A percentile compares a stretch with the other conserved stretches of the same genome.
Evolutionary conservation across 2,797 vertebrate genomes (phyloP).

Genomic region (Pantherophis vulpinus): DNA sequence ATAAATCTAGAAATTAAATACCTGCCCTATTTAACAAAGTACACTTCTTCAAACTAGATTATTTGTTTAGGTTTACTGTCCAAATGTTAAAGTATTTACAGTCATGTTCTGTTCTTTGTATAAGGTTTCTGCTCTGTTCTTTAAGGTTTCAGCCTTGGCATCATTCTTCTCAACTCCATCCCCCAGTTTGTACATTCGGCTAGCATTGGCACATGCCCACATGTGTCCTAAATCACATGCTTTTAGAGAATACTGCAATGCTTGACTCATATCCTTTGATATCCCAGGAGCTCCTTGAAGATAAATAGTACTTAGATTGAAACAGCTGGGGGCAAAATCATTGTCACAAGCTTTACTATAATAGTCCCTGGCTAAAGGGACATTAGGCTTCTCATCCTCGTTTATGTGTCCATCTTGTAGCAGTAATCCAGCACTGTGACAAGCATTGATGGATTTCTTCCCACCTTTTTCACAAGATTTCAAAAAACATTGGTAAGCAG

Average conservation of each 20-base stretch:
- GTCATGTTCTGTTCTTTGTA: constrained; percentile 79
- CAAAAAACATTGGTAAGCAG: constrained; percentile 83
- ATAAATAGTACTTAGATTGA: constrained; percentile 87
- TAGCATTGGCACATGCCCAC: constrained; percentile 94
- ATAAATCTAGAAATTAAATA: constrained; percentile 1
- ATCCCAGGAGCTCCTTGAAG: constrained; percentile 80
- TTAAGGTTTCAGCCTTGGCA: constrained; percentile 87
- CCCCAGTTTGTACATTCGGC: constrained; percentile 93
- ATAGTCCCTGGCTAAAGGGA: constrained; percentile 75
- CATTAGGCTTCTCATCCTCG: constrained; percentile 70
- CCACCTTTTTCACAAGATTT: constrained; percentile 83
- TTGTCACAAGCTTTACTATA: constrained; percentile 86
- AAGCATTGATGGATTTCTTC: constrained; percentile 85
- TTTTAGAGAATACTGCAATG: constrained; percentile 82
- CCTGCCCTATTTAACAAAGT: constrained; percentile 15
- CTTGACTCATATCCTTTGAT: constrained; percentile 81
- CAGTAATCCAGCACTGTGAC: constrained; percentile 86
- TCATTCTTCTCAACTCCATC: constrained; percentile 85
- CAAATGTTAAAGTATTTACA: constrained; percentile 79
- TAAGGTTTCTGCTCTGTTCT: constrained; percentile 83
- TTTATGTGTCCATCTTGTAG: constrained; percentile 80
- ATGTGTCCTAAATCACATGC: constrained; percentile 91
- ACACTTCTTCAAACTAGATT: background rate
- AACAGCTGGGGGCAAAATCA: constrained; percentile 87
- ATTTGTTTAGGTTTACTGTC: constrained; percentile 63